Evolutionary conservation across 2,888 invertebrate species (phyloP).

Genomic region (Cephus pygmeus): DNA sequence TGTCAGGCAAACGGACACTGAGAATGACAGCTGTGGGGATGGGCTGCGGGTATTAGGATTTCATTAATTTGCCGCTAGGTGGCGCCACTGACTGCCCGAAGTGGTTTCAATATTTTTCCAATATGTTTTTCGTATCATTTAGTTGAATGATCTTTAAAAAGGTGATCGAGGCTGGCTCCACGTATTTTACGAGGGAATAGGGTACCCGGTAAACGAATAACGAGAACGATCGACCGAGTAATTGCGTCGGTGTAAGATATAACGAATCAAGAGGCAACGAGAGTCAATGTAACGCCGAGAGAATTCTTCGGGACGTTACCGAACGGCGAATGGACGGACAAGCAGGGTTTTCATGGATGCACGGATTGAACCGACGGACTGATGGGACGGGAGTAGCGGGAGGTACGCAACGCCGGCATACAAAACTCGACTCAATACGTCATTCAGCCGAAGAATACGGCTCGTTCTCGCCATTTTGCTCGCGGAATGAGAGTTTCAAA

Average conservation of each 20-base stretch:
- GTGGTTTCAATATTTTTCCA: too few species aligned
- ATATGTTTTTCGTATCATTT: too few species aligned
- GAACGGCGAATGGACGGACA: not conserved
- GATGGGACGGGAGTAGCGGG: constrained; percentile 47
- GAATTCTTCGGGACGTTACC: not conserved
- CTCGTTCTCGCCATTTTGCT: constrained; percentile 64
- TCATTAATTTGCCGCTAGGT: too few species aligned
- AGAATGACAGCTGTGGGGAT: not conserved
- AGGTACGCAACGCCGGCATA: constrained; percentile 53
- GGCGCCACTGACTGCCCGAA: too few species aligned
- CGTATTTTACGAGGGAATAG: not conserved
- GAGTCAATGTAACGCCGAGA: not conserved
- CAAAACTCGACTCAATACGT: constrained; percentile 66
- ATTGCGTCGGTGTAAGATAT: constrained; percentile 15
- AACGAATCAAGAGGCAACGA: constrained; percentile 8
- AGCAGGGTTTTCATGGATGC: not conserved
- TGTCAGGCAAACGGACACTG: too few species aligned
- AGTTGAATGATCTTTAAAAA: too few species aligned
- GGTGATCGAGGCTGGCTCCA: not conserved
- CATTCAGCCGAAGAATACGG: constrained; percentile 65
- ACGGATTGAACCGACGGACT: not conserved
- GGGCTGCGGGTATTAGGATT: too few species aligned
- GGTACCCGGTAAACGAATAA: not conserved
- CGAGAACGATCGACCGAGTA: constrained; percentile 10
- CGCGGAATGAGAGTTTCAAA: constrained; percentile 66